These are phyloP conservation scores for Chloroclysta siterata DNA, from an alignment of 2,888 invertebrate species.

Conservation along the genomic window DNA sequence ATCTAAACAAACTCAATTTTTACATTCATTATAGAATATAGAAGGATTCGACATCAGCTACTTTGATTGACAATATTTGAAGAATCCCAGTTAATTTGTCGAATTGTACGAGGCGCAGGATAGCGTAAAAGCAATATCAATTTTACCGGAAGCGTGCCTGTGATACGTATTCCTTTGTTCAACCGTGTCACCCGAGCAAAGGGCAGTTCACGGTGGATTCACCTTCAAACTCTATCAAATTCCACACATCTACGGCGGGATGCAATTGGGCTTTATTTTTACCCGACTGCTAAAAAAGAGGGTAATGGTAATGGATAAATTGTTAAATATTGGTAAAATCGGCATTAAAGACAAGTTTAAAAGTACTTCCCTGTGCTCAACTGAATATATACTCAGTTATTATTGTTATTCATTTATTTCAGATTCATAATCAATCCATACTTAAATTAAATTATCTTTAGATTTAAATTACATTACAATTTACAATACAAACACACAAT, in stretches of 20 bases:
- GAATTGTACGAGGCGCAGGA: constrained; percentile 1
- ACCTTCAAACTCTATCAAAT: constrained; percentile 45
- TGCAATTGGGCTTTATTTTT: neutral
- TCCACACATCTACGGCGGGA: constrained; percentile 50
- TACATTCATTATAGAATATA: too few relatives aligned
- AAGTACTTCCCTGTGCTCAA: too few relatives aligned
- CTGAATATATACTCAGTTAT: too few relatives aligned
- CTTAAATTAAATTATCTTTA: too few relatives aligned
- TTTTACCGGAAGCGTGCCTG: constrained; percentile 36
- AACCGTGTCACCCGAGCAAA: constrained; percentile 45
- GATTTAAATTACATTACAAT: too few relatives aligned
- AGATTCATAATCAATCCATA: too few relatives aligned
- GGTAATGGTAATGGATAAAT: too few relatives aligned
- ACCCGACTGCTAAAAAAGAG: neutral
- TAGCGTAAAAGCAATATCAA: constrained; percentile 42
- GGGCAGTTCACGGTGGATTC: neutral
- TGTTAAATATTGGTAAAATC: too few relatives aligned
- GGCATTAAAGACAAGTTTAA: too few relatives aligned
- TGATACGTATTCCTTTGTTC: constrained; percentile 38
- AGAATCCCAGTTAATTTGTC: constrained; percentile 9
- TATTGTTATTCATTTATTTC: too few relatives aligned
- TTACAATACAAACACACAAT: too few relatives aligned
- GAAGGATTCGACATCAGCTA: neutral
- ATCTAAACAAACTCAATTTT: too few relatives aligned
- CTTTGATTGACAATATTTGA: constrained; percentile 1